A percentile compares a stretch with the other conserved stretches of the same genome.
Evolutionary conservation across 2,888 invertebrate species (phyloP).

Genomic region (Ypsolopha scabrella): DNA sequence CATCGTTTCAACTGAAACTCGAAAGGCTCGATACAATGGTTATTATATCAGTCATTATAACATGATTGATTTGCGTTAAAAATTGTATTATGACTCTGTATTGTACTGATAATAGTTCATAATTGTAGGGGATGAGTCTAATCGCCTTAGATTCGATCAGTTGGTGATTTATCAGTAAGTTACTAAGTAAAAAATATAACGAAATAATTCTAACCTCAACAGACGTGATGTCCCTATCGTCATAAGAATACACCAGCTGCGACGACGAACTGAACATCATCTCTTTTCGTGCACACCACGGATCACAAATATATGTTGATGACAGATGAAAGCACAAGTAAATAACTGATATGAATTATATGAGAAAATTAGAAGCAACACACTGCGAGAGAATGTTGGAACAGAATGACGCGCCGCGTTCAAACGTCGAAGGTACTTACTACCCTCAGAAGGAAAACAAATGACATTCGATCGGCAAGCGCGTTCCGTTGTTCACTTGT

Average conservation of each 20-base stretch:
- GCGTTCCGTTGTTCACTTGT: conserved; percentile 2
- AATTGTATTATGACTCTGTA: no score
- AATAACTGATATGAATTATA: conserved; percentile 4
- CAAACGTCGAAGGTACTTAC: conserved; percentile 11
- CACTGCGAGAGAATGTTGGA: conserved; percentile 10
- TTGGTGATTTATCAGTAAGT: no score
- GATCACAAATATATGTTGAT: no score
- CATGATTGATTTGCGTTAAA: no score
- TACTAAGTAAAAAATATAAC: no score
- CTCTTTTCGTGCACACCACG: conserved; percentile 10
- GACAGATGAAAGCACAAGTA: no score
- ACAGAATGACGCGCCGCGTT: conserved; percentile 8
- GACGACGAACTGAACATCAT: conserved; percentile 56
- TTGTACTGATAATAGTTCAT: no score
- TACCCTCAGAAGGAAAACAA: conserved; percentile 15
- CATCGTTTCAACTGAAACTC: no score
- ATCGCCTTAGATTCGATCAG: no score
- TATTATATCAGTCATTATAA: no score
- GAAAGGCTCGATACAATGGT: no score
- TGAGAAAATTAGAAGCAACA: conserved; percentile 11
- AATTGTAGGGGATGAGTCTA: no score
- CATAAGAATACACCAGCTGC: conserved; percentile 44
- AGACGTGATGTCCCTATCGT: conserved; percentile 37
- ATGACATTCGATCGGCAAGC: conserved; percentile 6
- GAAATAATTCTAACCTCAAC: conserved; percentile 12